phyloP scores from a whole-genome alignment of 2,113 vertebrate genomes.

The Callipepla squamata region DNA sequence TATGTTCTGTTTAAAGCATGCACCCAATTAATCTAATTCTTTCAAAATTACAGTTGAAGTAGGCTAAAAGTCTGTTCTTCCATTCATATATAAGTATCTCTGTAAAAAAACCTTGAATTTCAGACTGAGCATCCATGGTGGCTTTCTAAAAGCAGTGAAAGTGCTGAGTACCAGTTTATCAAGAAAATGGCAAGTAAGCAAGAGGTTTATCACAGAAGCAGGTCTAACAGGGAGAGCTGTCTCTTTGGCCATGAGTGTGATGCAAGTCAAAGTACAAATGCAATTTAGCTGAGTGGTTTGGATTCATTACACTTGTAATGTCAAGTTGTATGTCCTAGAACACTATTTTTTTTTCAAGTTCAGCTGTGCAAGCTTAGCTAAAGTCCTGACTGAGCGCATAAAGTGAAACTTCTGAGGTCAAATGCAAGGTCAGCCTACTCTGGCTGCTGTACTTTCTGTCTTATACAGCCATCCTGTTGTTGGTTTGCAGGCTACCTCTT shows the following conservation, averaged over 20 bases:
- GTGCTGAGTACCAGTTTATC: background rate
- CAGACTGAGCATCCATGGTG: background rate
- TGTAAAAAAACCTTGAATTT: background rate
- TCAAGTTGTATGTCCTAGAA: background rate
- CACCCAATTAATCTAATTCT: conserved; percentile 1
- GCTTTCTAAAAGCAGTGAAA: background rate
- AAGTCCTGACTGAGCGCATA: background rate
- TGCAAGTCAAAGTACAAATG: background rate
- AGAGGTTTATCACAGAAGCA: background rate
- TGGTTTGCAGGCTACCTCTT: background rate
- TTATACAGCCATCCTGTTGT: background rate
- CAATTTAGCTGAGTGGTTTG: background rate
- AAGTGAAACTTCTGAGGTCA: background rate
- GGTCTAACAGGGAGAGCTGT: background rate
- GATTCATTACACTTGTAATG: background rate
- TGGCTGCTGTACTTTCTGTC: background rate
- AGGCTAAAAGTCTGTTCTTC: background rate
- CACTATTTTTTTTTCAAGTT: background rate
- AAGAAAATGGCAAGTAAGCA: background rate
- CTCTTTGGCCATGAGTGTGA: background rate
- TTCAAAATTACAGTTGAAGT: conserved; percentile 23
- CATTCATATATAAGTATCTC: background rate
- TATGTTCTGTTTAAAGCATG: conserved; percentile 13
- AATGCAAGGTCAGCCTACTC: background rate
- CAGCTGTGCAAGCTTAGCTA: background rate